Evolutionary conservation across 2,888 invertebrate species (phyloP), one percentile per base, ranked within the genome.

Genomic region (Caenorhabditis auriculariae): DNA sequence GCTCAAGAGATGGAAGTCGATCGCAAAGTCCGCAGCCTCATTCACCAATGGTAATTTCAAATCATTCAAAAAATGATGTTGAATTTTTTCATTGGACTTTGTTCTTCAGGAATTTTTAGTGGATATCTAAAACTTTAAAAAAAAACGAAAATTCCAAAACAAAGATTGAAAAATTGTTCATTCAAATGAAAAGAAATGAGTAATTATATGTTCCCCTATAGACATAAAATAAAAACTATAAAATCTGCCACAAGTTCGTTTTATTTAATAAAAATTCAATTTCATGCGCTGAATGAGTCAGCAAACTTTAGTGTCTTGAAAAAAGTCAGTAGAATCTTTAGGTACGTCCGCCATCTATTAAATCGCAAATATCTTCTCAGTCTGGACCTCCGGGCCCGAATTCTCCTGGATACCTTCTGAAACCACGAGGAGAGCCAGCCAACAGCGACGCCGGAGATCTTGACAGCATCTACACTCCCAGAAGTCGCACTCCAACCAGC

Each of bases 311-410:
- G n/a, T n/a, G n/a, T n/a, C n/a, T n/a, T n/a, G n/a, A n/a, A n/a
- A n/a, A n/a, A n/a, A n/a, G n/a, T n/a, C n/a, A n/a, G n/a, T n/a
- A n/a, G n/a, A n/a, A n/a, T 7, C 24, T 51, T 29, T 28, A 73
- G 72, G 75, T 78, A 15, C 71, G 80, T n/a, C 80, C 80, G 4
- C 80, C 80, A 17, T 80, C 80, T 0, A 75, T 80, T 54, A 76
- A 77, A 55, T 75, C 75, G 5, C 80, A 80, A 59, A 68, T 80
- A 47, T 77, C 77, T 17, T 75, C 73, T 21, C 80, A 80, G 52
- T 75, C 74, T 26, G 80, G 80, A 2, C 79, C 79, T 9, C 76
- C 77, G 1, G 77, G 75, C 28, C 78, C 80, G 19, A 78, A 80
- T 35, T 76, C 76, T n/a, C 80, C 80, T 4, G 78, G 77, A 26